phyloP scores from a whole-genome alignment of 1,140 invertebrate species.

The Pseudachorutes palmiensis region DNA sequence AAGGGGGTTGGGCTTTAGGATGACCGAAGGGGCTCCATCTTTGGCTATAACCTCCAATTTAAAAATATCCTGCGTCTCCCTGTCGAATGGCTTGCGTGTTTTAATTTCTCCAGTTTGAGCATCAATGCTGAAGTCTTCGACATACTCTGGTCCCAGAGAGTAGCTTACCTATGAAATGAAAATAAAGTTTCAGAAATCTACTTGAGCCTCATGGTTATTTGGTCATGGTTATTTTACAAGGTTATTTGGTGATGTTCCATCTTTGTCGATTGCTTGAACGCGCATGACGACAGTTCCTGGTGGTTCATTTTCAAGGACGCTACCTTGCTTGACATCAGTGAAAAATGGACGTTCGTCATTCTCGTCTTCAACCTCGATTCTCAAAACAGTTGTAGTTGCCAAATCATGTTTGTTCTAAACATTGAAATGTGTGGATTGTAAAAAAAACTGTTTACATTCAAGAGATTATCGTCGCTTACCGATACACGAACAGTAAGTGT shows the following conservation, averaged over 20 bases:
- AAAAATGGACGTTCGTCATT: conserved; percentile 79
- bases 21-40: conserved; percentile 74
- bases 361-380: conserved; percentile 68
- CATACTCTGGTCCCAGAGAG: conserved; percentile 55
- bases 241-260: conserved; percentile 71
- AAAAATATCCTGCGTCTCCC: conserved; percentile 68
- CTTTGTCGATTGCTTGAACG: conserved; percentile 73
- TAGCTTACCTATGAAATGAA: conserved; percentile 53
- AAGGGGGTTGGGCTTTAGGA: conserved; percentile 44
- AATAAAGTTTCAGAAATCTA: background rate
- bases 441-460: background rate
- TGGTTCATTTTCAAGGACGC: conserved; percentile 72
- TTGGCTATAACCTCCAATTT: conserved; percentile 73
- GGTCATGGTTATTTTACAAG: conserved; percentile 45
- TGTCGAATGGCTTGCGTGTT: conserved; percentile 64
- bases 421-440: too few species aligned
- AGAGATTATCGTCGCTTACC: conserved; percentile 37
- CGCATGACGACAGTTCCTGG: conserved; percentile 72
- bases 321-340: conserved; percentile 63
- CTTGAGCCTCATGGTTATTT: background rate
- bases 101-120: conserved; percentile 72
- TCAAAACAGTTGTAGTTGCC: conserved; percentile 64
- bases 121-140: conserved; percentile 68
- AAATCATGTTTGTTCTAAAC: conserved; percentile 66
- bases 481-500: conserved; percentile 68